phyloP scores from a whole-genome alignment of 2,888 invertebrate genomes.

The Drepanosiphum platanoidis region DNA sequence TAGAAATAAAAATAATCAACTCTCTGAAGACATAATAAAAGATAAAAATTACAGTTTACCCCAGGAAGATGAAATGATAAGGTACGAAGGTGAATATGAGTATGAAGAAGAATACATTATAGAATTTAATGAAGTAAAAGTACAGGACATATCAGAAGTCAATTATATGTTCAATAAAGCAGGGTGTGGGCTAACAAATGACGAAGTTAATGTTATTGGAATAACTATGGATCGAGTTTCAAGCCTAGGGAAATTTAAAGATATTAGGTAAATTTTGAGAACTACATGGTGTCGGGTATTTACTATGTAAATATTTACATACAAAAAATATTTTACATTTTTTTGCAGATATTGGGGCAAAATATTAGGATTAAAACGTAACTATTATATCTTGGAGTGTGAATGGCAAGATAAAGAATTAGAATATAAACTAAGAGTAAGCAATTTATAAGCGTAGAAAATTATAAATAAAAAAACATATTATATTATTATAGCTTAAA shows the following conservation, averaged over 20 bases:
- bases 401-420: conserved; percentile 47
- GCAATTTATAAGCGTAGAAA: background rate
- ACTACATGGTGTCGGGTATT: background rate
- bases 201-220: conserved; percentile 25
- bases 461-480: background rate
- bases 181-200: conserved; percentile 39
- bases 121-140: background rate
- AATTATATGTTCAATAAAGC: conserved; percentile 46
- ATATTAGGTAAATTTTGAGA: conserved; percentile 24
- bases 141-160: conserved; percentile 27
- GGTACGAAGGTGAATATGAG: conserved; percentile 9
- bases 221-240: conserved; percentile 27
- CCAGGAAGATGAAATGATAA: background rate
- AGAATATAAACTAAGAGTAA: conserved; percentile 18
- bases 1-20: background rate
- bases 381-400: conserved; percentile 53
- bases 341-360: conserved; percentile 42
- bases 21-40: background rate
- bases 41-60: background rate
- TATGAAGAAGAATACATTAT: background rate
- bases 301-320: too few relatives aligned
- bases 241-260: conserved; percentile 16
- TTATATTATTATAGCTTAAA: background rate
- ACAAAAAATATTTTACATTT: background rate
- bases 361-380: conserved; percentile 40